Conservation (phyloP, 2,888 invertebrate species). For the Nezara viridula region DNA sequence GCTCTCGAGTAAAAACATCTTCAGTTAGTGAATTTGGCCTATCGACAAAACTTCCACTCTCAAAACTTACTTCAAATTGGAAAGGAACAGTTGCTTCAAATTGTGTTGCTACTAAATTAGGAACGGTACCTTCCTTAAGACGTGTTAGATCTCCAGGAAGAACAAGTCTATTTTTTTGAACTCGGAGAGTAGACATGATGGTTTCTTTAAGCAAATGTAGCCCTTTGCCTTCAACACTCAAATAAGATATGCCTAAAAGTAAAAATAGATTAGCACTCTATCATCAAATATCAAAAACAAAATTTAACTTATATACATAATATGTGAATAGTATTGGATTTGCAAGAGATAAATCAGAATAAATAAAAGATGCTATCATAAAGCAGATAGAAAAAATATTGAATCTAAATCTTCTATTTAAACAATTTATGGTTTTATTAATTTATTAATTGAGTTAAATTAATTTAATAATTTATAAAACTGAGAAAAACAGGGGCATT, state of each 20-base stretch:
- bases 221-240: conserved; percentile 80
- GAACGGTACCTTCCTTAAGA: conserved; percentile 68
- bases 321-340: neutral
- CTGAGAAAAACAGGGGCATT: too few species aligned
- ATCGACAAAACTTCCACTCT: conserved; percentile 79
- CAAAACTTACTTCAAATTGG: conserved; percentile 85
- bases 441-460: too few species aligned
- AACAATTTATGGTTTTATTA: too few species aligned
- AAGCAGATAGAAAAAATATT: neutral
- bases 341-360: neutral
- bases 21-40: conserved; percentile 73
- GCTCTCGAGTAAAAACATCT: conserved; percentile 76
- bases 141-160: conserved; percentile 76
- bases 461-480: too few species aligned
- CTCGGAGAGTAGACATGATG: conserved; percentile 78
- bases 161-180: conserved; percentile 73
- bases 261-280: neutral
- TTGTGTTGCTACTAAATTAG: conserved; percentile 86
- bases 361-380: neutral
- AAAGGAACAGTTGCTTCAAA: conserved; percentile 78
- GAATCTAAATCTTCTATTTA: too few species aligned
- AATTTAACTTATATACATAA: neutral
- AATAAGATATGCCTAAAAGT: conserved; percentile 72
- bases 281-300: neutral
- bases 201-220: conserved; percentile 82